Evolutionary conservation across 2,113 vertebrate genomes (phyloP).

Genomic region (Periophthalmodon schlosseri): DNA sequence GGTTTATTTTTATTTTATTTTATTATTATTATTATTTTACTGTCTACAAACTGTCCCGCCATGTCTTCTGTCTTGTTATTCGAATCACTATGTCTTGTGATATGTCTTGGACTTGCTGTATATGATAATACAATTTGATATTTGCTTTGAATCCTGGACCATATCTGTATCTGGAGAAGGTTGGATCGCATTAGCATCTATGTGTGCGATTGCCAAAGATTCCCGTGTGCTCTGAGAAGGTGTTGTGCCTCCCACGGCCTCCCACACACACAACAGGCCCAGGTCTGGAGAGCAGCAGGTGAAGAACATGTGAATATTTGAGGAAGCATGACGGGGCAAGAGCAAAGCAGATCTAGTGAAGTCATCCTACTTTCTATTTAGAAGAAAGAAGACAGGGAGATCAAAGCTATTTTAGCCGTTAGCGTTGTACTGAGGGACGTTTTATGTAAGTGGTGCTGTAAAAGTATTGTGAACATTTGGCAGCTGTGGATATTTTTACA

Average conservation of each 20-base stretch:
- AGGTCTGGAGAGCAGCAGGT: background rate
- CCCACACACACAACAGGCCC: background rate
- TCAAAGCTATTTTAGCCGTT: background rate
- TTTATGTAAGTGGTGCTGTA: background rate
- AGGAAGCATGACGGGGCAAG: background rate
- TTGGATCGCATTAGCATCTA: background rate
- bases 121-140: background rate
- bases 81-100: too few relatives aligned
- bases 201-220: slow-evolving; percentile 1
- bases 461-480: background rate
- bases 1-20: too few relatives aligned
- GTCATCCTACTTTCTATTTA: background rate
- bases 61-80: too few relatives aligned
- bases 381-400: background rate
- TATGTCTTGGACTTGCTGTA: background rate
- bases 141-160: background rate
- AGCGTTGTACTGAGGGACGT: background rate
- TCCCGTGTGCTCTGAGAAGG: background rate
- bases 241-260: background rate
- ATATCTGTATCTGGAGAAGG: background rate
- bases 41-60: too few relatives aligned
- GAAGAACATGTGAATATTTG: background rate
- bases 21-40: too few relatives aligned
- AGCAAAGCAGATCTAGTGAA: background rate
- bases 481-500: too few relatives aligned